phyloP scores from a whole-genome alignment of 2,888 invertebrate species.

The Scaeva pyrastri region DNA sequence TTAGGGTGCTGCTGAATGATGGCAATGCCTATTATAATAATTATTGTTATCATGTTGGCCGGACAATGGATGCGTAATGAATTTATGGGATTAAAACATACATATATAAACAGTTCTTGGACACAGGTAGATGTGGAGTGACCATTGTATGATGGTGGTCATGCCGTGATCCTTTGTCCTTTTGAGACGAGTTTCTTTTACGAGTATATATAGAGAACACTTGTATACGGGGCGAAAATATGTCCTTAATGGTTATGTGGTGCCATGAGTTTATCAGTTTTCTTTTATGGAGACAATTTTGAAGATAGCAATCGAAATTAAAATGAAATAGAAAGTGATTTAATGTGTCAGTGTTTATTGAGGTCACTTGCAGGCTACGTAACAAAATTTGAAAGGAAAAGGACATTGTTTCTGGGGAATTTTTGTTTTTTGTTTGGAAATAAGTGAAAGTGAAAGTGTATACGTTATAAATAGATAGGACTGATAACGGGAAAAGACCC shows the following conservation, averaged over 20 bases:
- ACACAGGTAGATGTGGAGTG: slow-evolving; percentile 41
- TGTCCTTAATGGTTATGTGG: background rate
- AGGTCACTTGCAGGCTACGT: background rate
- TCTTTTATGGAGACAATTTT: background rate
- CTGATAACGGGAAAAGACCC: too few relatives aligned
- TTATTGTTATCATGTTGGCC: slow-evolving; percentile 29
- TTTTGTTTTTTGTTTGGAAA: background rate
- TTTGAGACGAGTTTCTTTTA: background rate
- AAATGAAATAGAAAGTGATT: slow-evolving; percentile 10
- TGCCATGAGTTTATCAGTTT: background rate
- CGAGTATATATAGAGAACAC: too few relatives aligned
- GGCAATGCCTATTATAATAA: slow-evolving; percentile 36
- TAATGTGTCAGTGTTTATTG: background rate
- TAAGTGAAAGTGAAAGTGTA: too few relatives aligned
- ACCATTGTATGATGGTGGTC: slow-evolving; percentile 29
- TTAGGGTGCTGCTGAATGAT: slow-evolving; percentile 54
- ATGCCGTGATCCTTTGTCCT: slow-evolving; percentile 33
- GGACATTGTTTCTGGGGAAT: background rate
- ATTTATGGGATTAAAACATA: slow-evolving; percentile 41
- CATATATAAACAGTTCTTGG: background rate
- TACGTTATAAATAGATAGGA: too few relatives aligned
- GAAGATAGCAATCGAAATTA: slow-evolving; percentile 1
- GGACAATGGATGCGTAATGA: slow-evolving; percentile 65
- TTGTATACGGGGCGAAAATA: background rate
- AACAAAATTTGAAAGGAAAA: background rate